phyloP scores from a whole-genome alignment of 2,797 vertebrate species.

The Microctenopoma steveboyesi region DNA sequence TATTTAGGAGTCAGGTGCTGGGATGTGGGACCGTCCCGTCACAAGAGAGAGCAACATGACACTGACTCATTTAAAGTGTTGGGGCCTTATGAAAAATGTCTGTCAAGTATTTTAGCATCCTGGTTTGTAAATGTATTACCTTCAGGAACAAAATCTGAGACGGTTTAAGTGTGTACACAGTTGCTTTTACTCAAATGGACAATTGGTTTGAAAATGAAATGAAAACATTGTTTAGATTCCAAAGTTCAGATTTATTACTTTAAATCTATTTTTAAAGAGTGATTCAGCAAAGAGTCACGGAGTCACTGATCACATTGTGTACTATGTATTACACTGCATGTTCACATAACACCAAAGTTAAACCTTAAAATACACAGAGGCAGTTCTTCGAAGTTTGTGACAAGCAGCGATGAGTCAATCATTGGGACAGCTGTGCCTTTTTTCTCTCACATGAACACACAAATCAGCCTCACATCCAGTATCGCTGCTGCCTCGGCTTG shows the following conservation, averaged over 20 bases:
- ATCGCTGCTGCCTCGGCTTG: conserved; percentile 39
- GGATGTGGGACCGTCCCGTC: conserved; percentile 48
- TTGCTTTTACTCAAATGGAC: too few species aligned
- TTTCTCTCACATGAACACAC: conserved; percentile 25
- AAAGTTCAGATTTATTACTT: too few species aligned
- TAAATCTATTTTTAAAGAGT: too few species aligned
- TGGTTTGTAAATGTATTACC: conserved; percentile 6
- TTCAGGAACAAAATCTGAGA: not conserved
- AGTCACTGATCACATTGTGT: not conserved
- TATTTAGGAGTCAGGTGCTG: conserved; percentile 46
- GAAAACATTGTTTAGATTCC: too few species aligned
- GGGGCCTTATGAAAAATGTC: conserved; percentile 14
- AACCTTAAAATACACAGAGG: conserved; percentile 30
- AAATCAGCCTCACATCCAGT: conserved; percentile 48
- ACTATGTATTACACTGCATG: conserved; percentile 2
- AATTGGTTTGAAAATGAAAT: too few species aligned
- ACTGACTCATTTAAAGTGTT: conserved; percentile 50
- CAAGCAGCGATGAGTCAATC: conserved; percentile 50
- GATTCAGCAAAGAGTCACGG: too few species aligned
- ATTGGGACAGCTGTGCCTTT: conserved; percentile 54
- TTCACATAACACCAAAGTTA: conserved; percentile 26
- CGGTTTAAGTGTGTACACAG: too few species aligned
- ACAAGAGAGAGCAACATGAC: conserved; percentile 44
- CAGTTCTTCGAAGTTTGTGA: conserved; percentile 49
- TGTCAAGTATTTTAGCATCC: not conserved